A percentile compares a stretch with the other conserved stretches of the same genome.
These are phyloP conservation scores for Dryobota labecula DNA, from an alignment of 2,888 invertebrate genomes.

Conservation along the genomic window DNA sequence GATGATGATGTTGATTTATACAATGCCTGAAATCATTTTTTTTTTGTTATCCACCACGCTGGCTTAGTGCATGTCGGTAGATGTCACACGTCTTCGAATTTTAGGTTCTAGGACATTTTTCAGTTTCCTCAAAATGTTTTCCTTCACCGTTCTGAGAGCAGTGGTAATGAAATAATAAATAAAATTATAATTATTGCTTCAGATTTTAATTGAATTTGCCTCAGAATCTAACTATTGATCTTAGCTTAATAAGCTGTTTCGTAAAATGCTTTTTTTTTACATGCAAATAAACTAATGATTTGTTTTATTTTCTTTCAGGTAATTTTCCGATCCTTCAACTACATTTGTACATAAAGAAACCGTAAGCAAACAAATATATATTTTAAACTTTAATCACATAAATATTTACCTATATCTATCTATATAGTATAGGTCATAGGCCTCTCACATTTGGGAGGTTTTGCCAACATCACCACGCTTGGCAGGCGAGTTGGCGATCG, in stretches of 20 bases:
- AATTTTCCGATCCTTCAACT: not conserved
- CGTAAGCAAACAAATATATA: slow-evolving; percentile 10
- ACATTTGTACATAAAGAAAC: not conserved
- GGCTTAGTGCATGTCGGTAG: not conserved
- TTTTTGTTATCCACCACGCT: not conserved
- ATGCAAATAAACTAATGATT: slow-evolving; percentile 1
- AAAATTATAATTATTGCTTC: too few species aligned
- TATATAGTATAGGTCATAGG: too few species aligned
- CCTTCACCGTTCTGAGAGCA: too few species aligned
- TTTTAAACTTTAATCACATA: not conserved
- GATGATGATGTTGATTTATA: too few species aligned
- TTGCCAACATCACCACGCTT: too few species aligned
- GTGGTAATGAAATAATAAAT: too few species aligned
- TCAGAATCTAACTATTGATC: not conserved
- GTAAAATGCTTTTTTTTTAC: not conserved
- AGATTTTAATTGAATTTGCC: not conserved
- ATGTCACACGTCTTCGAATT: not conserved
- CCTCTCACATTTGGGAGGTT: too few species aligned
- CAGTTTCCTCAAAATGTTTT: not conserved
- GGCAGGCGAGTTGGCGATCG: too few species aligned
- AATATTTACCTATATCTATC: not conserved
- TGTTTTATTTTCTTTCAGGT: slow-evolving; percentile 33
- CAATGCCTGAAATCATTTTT: too few species aligned
- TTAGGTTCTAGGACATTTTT: not conserved
- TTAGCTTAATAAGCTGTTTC: not conserved